Base-by-base conservation (phyloP, 2,797 vertebrate genomes). In the Propithecus deckenii region DNA sequence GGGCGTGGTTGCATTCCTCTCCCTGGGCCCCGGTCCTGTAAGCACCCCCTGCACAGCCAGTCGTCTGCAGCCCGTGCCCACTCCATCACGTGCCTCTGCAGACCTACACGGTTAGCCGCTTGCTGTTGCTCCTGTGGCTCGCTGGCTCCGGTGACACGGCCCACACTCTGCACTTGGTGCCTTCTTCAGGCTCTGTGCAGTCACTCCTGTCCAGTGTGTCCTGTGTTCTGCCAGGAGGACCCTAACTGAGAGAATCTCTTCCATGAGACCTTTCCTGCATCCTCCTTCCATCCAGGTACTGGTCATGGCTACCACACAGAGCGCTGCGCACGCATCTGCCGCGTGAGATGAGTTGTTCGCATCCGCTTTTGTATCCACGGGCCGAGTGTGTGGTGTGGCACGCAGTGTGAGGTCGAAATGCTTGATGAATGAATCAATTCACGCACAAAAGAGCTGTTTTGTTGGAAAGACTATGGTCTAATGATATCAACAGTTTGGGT, bases 241-340 rank as follows among this genome's bases (percentile, higher is more conserved):
- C 25, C 67, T 18, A 50, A 67, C 5, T 11, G 48, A 9, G 0
- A 43, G 2, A 23, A 32, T 23, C 13, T 55, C n/a, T 22, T 20
- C 22, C 32, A 15, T 0, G 25, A 61, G 41, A 25, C 12, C 48
- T 32, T 12, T 52, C 17, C 25, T 35, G 22, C 8, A 14, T 13
- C 41, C n/a, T 72, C 72, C 38, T 20, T 59, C 48, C 48, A 74
- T 57, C 35, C 38, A 32, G 78, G 38, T 30, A 2, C 32, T 46
- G 43, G 30, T 4, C 15, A 0, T 52, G 11, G 2, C 17, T 8
- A 55, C 55, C 28, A n/a, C 11, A 1, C 1, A 5, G 12, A 5
- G 38, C 10, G 4, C 41, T 71, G 28, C 25, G 8, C 43, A 35
- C 5, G 9, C 8, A 0, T 50, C 8, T 28, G 1, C 18, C 28